Base-by-base conservation (phyloP, 2,888 invertebrate species). In the Azorinus chamasolen region DNA sequence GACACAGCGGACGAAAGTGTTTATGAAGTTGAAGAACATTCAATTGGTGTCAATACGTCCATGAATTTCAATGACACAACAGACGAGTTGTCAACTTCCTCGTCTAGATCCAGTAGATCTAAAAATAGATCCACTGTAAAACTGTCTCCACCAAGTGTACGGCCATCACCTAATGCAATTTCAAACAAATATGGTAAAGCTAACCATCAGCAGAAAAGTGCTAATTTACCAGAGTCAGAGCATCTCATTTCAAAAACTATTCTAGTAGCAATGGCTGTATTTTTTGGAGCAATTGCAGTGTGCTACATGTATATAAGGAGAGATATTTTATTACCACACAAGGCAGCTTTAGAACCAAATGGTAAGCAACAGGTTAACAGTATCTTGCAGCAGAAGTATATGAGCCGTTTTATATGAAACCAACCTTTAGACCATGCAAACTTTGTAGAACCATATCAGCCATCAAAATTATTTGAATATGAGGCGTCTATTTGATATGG, bases 21-120 rank as follows among this genome's bases (percentile, higher is more conserved):
- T 3, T 89, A 88, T 72, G 84, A 84, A 39, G 87, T 88, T 16
- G 86, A 85, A 71, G 87, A 88, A 63, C 86, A 87, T 64, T 87
- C 87, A 20, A 76, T 77, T 24, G 77, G 77, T n/a, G 83, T 88
- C 12, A 89, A 89, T 69, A 89, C 89, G 8, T 85, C 87, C n/a
- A 74, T 89, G 55, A 65, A 79, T 37, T 83, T 82, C 61, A 84
- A 85, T 51, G 82, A 83, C 59, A 78, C 63, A n/a, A 66, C 61
- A 32, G 79, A 63, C 20, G 71, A 66, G 18, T 27, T 63, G 22
- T 62, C 71, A 63, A 71, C 50, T 68, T 71, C 50, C 37, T 50
- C 12, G 27, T 53, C 27, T 37, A 39, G n/a, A 69, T 58, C 12
- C 32, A 57, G 25, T 37, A 39, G n/a, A 69, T 58, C 32, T 18